Evolutionary conservation across 2,888 invertebrate species (phyloP).

Genomic region (Aporophyla lueneburgensis): DNA sequence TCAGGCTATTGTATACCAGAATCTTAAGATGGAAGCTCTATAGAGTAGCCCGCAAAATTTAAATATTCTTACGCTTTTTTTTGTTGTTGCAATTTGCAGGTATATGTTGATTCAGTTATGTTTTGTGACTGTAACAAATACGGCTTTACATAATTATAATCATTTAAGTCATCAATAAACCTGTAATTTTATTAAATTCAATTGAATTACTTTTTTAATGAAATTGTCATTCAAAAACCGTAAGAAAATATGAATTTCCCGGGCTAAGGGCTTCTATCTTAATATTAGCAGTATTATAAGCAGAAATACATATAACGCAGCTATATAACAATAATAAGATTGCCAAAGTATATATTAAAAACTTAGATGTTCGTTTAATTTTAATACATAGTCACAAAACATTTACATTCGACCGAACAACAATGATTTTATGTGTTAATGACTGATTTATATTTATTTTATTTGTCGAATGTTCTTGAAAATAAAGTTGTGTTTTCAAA

Average conservation of each 20-base stretch:
- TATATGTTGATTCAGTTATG: too few relatives aligned
- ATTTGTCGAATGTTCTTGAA: conserved; percentile 59
- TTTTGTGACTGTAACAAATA: too few relatives aligned
- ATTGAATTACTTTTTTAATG: too few relatives aligned
- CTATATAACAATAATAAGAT: conserved; percentile 36
- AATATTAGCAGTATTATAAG: conserved; percentile 58
- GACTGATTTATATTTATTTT: conserved; percentile 68
- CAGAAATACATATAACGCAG: conserved; percentile 32
- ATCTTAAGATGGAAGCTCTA: too few relatives aligned
- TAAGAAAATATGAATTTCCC: too few relatives aligned
- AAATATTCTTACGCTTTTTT: too few relatives aligned
- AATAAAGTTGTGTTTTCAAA: conserved; percentile 68
- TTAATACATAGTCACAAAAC: conserved; percentile 48
- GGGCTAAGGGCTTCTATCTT: neutral
- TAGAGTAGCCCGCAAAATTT: too few relatives aligned
- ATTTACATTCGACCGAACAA: conserved; percentile 54
- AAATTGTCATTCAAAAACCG: too few relatives aligned
- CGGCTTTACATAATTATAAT: too few relatives aligned
- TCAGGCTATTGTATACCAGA: conserved; percentile 25
- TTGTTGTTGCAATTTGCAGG: too few relatives aligned
- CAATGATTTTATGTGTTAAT: conserved; percentile 58
- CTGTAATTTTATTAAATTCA: too few relatives aligned
- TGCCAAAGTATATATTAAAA: conserved; percentile 62
- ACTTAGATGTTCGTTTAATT: conserved; percentile 39
- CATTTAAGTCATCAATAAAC: too few relatives aligned